Evolutionary conservation across 2,797 vertebrate species (phyloP), one percentile per base, ranked within the genome.

Genomic region (Novumbra hubbsi): DNA sequence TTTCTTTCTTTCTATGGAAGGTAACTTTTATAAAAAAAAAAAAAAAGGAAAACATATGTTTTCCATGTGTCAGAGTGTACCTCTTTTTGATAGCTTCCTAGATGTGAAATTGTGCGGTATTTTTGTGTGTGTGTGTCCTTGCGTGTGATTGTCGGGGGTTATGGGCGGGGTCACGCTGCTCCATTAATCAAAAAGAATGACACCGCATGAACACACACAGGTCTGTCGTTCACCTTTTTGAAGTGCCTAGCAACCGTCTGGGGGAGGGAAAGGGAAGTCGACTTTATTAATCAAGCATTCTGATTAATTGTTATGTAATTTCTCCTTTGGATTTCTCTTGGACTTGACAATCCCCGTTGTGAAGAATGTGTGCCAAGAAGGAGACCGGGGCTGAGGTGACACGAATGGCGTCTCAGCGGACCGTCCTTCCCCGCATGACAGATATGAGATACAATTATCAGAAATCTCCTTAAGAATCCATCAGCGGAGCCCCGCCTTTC

Each of bases 401-500:
- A 96, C 93, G 94, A 91, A 95, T 91, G 94, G 94, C 94, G 92
- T 95, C 95, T 93, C 93, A 84, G 91, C 92, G 96, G 95, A 96
- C 94, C 93, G 94, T 93, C 91, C 92, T 93, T 94, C 90, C 92
- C 78, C 87, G 81, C 85, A 86, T 96, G 96, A 96, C 96, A 97
- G 95, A 92, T 95, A 95, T 94, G 95, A 97, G 96, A 97, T 94
- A 97, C 96, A 97, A 97, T 97, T 97, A 98, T 98, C 95, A 95
- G 95, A 95, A 96, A 97, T 97, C 96, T 97, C 96, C 95, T 97
- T 96, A 96, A 95, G 95, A 91, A 92, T 92, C 93, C 92, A 92
- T 92, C 92, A 92, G 88, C 89, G 85, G 88, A 88, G 85, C 86
- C 84, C 87, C 87, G 88, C 86, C 85, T 91, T 55, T 90, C 87